Evolutionary conservation across 1,140 invertebrate species (phyloP).

Genomic region (Spodoptera litura): DNA sequence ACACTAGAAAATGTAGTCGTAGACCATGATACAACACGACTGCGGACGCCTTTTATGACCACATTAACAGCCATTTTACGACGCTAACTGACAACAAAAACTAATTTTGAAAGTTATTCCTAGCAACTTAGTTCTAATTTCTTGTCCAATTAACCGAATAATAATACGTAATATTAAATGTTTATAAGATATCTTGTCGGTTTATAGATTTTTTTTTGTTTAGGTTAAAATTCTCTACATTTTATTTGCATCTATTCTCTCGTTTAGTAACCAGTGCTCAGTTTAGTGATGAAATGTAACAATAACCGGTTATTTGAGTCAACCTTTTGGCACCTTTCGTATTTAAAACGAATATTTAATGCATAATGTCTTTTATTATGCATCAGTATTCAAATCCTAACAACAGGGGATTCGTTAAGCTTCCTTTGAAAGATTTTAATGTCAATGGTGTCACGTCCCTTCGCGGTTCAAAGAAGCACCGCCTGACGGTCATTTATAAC

Average conservation of each 20-base stretch:
- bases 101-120: conserved; percentile 42
- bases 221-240: no score
- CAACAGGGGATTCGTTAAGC: conserved; percentile 1
- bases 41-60: conserved; percentile 43
- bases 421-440: conserved; percentile 28
- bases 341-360: no score
- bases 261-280: no score
- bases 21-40: conserved; percentile 29
- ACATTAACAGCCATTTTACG: conserved; percentile 41
- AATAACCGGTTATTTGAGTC: no score
- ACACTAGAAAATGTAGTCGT: conserved; percentile 57
- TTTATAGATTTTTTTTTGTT: background rate
- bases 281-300: no score
- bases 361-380: no score
- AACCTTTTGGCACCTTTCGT: no score
- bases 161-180: background rate
- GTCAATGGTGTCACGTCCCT: conserved; percentile 42
- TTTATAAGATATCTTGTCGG: background rate
- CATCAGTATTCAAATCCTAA: background rate
- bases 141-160: conserved; percentile 27
- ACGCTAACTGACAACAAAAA: conserved; percentile 34
- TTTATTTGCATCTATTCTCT: no score
- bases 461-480: conserved; percentile 31
- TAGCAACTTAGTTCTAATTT: conserved; percentile 35
- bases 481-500: conserved; percentile 49